Evolutionary conservation across 2,797 vertebrate genomes (phyloP).

Genomic region (Phoxinus dragarum): DNA sequence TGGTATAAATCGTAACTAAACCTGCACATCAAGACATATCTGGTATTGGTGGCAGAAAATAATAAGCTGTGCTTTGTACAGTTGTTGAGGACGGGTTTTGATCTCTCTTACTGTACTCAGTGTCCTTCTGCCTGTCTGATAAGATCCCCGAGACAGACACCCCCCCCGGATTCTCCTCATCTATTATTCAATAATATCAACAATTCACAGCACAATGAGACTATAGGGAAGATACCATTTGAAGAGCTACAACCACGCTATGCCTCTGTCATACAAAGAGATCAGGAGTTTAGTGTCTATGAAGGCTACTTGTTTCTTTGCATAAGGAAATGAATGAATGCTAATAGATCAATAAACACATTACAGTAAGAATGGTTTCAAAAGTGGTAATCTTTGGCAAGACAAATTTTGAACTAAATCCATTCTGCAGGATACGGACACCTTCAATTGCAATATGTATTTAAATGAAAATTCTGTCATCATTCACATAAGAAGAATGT

Average conservation of each 20-base stretch:
- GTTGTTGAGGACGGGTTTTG: conserved; percentile 25
- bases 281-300: not conserved
- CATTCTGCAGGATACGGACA: not conserved
- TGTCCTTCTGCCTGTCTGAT: conserved; percentile 29
- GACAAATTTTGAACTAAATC: not conserved
- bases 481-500: not conserved
- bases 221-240: conserved; percentile 52
- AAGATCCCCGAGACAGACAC: conserved; percentile 57
- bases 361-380: not conserved
- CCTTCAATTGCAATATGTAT: not conserved
- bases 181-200: conserved; percentile 69
- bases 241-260: conserved; percentile 1
- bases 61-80: not conserved
- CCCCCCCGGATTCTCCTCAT: conserved; percentile 60
- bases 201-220: conserved; percentile 63
- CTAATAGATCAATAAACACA: not conserved
- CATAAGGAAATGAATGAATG: not conserved
- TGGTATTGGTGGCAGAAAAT: not conserved
- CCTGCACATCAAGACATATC: conserved; percentile 1
- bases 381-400: not conserved
- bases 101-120: conserved; percentile 39
- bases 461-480: not conserved
- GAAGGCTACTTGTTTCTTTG: not conserved
- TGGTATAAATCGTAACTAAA: not conserved
- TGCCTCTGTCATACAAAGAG: not conserved